Conservation (phyloP, 2,888 invertebrate genomes). For the Lasioglossum oenotherae region DNA sequence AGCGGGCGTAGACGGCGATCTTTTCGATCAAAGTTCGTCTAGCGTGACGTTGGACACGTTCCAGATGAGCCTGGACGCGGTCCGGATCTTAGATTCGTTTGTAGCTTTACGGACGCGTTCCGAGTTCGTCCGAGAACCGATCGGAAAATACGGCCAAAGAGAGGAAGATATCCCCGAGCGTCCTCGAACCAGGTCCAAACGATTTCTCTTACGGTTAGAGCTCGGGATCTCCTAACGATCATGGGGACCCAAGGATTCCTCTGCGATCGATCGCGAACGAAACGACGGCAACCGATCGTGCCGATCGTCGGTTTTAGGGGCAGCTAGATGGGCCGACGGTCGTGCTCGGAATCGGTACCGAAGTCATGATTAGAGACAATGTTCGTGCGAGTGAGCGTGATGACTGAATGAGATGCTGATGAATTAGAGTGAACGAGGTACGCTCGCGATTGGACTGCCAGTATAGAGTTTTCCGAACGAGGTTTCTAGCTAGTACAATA, state of each 20-base stretch:
- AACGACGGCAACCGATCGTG: background rate
- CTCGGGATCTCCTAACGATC: background rate
- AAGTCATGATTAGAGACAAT: background rate
- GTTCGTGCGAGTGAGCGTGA: background rate
- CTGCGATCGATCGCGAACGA: background rate
- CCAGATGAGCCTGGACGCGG: conserved; percentile 28
- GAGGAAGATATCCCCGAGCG: background rate
- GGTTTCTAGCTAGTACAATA: conserved; percentile 51
- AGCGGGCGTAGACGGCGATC: background rate
- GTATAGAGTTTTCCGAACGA: conserved; percentile 16
- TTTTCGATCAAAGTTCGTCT: conserved; percentile 9
- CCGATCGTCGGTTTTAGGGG: conserved; percentile 24
- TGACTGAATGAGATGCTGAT: background rate
- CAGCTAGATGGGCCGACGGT: conserved; percentile 21
- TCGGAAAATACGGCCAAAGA: background rate
- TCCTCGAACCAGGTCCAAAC: conserved; percentile 23
- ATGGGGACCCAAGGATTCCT: background rate
- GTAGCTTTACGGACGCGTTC: conserved; percentile 31
- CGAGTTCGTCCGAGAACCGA: conserved; percentile 1
- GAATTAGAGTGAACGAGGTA: background rate
- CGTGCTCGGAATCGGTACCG: background rate
- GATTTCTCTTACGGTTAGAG: background rate
- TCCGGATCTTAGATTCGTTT: conserved; percentile 28
- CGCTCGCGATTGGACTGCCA: conserved; percentile 13
- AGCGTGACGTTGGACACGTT: conserved; percentile 12